phyloP scores from a whole-genome alignment of 2,888 invertebrate species.

The Phyllotreta striolata region DNA sequence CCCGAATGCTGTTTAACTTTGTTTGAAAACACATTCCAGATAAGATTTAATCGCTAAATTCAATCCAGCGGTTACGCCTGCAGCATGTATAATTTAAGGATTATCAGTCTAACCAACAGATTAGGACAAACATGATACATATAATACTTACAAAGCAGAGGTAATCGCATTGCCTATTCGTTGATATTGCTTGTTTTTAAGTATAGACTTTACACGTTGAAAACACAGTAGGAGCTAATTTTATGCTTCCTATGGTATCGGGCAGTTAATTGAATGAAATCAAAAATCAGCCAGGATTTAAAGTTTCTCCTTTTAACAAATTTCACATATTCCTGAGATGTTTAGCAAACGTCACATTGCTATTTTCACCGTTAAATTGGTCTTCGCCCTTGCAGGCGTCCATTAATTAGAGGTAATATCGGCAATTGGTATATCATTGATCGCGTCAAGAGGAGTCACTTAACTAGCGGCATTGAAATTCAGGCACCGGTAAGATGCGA shows the following conservation, averaged over 20 bases:
- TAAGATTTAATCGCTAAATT: slow-evolving; percentile 32
- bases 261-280: too few relatives aligned
- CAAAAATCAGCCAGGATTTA: too few relatives aligned
- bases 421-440: slow-evolving; percentile 4
- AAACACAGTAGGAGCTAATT: too few relatives aligned
- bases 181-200: slow-evolving; percentile 1
- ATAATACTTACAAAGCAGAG: slow-evolving; percentile 27
- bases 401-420: background rate
- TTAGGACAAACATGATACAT: slow-evolving; percentile 29
- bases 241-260: too few relatives aligned
- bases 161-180: slow-evolving; percentile 17
- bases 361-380: background rate
- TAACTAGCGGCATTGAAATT: slow-evolving; percentile 12
- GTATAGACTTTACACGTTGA: too few relatives aligned
- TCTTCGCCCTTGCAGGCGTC: background rate
- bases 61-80: slow-evolving; percentile 32
- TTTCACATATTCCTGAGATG: background rate
- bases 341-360: background rate
- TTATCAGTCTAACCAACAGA: slow-evolving; percentile 32
- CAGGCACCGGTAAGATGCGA: background rate
- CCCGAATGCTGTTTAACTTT: slow-evolving; percentile 29
- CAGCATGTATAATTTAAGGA: slow-evolving; percentile 33
- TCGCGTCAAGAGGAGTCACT: slow-evolving; percentile 6
- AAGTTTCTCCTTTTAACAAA: too few relatives aligned
- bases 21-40: slow-evolving; percentile 28